Evolutionary conservation across 2,888 invertebrate genomes (phyloP).

Genomic region (Meta bourneti): DNA sequence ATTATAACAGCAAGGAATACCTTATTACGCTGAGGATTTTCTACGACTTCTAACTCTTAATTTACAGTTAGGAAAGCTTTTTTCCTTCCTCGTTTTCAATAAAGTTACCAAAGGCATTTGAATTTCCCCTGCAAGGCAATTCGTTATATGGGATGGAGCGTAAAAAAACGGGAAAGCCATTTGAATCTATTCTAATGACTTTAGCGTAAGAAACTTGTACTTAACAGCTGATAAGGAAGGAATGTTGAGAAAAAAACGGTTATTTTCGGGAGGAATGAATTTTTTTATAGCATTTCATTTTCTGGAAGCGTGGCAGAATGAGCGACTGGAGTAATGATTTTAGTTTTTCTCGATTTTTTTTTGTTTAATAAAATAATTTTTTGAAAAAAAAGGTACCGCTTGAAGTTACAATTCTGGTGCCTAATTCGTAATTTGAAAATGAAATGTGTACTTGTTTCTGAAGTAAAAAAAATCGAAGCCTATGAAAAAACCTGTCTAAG

Average conservation of each 20-base stretch:
- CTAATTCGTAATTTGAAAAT: not conserved
- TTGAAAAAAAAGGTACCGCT: not conserved
- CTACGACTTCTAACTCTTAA: slow-evolving; percentile 23
- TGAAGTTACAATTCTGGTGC: not conserved
- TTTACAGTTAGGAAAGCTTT: slow-evolving; percentile 22
- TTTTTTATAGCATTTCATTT: slow-evolving; percentile 34
- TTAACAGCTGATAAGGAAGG: slow-evolving; percentile 44
- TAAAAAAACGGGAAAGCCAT: slow-evolving; percentile 10
- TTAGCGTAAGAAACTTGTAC: slow-evolving; percentile 34
- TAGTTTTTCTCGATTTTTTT: not conserved
- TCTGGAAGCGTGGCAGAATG: not conserved
- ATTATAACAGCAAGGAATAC: slow-evolving; percentile 24
- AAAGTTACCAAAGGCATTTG: slow-evolving; percentile 16
- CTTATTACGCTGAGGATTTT: slow-evolving; percentile 18
- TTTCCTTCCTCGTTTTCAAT: slow-evolving; percentile 3
- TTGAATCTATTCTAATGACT: slow-evolving; percentile 41
- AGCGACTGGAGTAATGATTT: not conserved
- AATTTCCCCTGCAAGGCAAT: slow-evolving; percentile 3
- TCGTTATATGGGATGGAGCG: not conserved
- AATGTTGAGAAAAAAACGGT: slow-evolving; percentile 20
- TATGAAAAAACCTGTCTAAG: not conserved
- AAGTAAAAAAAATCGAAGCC: not conserved
- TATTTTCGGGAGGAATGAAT: slow-evolving; percentile 13
- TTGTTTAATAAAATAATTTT: not conserved
- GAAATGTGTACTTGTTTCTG: not conserved